Evolutionary conservation across 2,888 invertebrate species (phyloP), one percentile per base, ranked within the genome.

Genomic region (Zootermopsis nevadensis): DNA sequence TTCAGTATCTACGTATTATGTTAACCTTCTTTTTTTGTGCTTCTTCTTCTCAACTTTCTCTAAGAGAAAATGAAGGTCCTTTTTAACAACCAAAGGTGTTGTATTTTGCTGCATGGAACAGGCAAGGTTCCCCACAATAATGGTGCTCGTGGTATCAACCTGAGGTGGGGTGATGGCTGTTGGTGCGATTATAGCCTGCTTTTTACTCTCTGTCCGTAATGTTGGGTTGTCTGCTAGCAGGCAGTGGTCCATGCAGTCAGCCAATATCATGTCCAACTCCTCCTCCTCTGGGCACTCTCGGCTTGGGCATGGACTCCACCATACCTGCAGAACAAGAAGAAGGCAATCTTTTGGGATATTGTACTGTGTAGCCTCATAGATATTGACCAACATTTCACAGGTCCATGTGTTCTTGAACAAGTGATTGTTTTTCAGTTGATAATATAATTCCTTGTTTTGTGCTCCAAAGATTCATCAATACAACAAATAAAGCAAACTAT

Each of bases 271-370:
- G 88, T 95, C 94, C 42, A 95, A 90, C 87, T 94, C 94, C 86
- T 94, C 94, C 85, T 93, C 93, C 86, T 94, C 94, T 0, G 95
- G 95, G 88, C 95, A 95, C 89, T 95, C 95, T 85, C 95, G 91
- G 86, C 95, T 95, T 0, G 95, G 94, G 87, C 95, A 95, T 0
- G 95, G 95, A 87, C 95, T 95, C 95, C 95, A 95, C 95, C 95
- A 95, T 55, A 95, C 94, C 94, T 94, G 87, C 27, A 79, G 69
- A 27, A 60, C 60, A 60, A 60, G 60, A 60, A 27, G 60, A n/a
- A 48, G 15, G n/a, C n/a, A n/a, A n/a, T n/a, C n/a, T n/a, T n/a
- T 48, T 48, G 19, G 19, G 48, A 15, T 15, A 48, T 19, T 48
- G 38, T 19, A 48, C 48, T 15, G 4, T 48, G 19, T 48, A 48